A percentile compares a stretch with the other conserved stretches of the same genome.
phyloP scores from a whole-genome alignment of 2,113 vertebrate genomes.

The Holacanthus passer region DNA sequence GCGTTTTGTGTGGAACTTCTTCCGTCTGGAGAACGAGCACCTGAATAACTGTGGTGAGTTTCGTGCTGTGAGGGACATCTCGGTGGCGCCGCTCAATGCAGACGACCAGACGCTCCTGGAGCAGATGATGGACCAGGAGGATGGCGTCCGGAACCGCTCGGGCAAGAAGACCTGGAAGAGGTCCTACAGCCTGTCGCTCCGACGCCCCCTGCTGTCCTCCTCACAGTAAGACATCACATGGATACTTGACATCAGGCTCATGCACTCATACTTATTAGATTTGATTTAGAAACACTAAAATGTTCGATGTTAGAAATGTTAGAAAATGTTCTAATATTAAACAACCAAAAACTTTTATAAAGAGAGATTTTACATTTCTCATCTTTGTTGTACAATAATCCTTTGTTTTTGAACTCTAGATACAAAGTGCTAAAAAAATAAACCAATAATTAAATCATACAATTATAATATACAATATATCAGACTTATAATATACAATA shows the following conservation, averaged over 20 bases:
- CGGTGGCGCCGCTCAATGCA: slow-evolving; percentile 96
- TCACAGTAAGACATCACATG: slow-evolving; percentile 85
- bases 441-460: neutral
- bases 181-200: slow-evolving; percentile 92
- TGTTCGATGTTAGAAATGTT: too few relatives aligned
- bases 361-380: neutral
- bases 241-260: neutral
- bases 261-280: neutral
- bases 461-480: neutral
- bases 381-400: neutral
- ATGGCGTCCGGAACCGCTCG: slow-evolving; percentile 94
- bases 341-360: neutral
- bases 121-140: slow-evolving; percentile 99
- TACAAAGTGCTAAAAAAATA: neutral
- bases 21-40: slow-evolving; percentile 98
- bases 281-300: neutral
- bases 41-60: slow-evolving; percentile 99
- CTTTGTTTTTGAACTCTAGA: neutral
- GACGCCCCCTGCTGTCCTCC: slow-evolving; percentile 90
- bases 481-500: neutral
- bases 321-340: neutral
- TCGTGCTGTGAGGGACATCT: slow-evolving; percentile 96
- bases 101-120: slow-evolving; percentile 98
- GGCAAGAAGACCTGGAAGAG: slow-evolving; percentile 95
- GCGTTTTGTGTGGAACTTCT: slow-evolving; percentile 99